Base-by-base conservation (phyloP, 2,113 vertebrate genomes). In the Ochotona curzoniae region DNA sequence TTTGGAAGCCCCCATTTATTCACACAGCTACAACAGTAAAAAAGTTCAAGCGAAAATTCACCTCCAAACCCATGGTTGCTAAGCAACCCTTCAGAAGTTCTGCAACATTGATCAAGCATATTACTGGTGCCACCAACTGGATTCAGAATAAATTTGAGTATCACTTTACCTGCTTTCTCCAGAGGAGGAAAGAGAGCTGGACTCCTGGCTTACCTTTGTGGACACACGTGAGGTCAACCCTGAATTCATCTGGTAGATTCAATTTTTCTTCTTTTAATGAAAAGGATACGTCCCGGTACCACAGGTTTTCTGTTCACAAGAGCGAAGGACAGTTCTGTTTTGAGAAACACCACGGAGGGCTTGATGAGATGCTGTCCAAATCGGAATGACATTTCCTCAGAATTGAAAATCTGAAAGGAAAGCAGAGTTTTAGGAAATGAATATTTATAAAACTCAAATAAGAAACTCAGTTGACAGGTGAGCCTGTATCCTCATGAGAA, bases 211-310 rank as follows among this genome's bases (percentile, higher is more conserved):
- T 70, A 87, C 83, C 76, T 26, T 71, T 80, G 21, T 38, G 13
- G 32, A 51, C 0, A 67, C 80, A 57, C 28, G 28, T 8, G 49
- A 75, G 25, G 66, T 71, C 60, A 51, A 69, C 10, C 23, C 26
- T 69, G 3, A 1, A 30, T 64, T 85, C 54, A n/a, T 7, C 2
- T 83, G 11, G 25, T 74, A 57, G 44, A 2, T 84, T 60, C 54
- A 0, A 1, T 51, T 63, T 91, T 51, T 21, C 38, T 15, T 89
- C 12, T 90, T 51, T 80, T 75, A 35, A 28, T 83, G 64, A 30
- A 15, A 98, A 99, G 98, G 99, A 99, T 99, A 99, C 98, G 98
- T 0, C 99, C 99, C 0, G 98, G 99, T 21, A 99, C 98, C 94
- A 99, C 98, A 0, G 99, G 99, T 91, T 98, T 98, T 87, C 99